Evolutionary conservation across 2,888 invertebrate species (phyloP), one percentile per base, ranked within the genome.

Genomic region (Drosophila neotestacea): DNA sequence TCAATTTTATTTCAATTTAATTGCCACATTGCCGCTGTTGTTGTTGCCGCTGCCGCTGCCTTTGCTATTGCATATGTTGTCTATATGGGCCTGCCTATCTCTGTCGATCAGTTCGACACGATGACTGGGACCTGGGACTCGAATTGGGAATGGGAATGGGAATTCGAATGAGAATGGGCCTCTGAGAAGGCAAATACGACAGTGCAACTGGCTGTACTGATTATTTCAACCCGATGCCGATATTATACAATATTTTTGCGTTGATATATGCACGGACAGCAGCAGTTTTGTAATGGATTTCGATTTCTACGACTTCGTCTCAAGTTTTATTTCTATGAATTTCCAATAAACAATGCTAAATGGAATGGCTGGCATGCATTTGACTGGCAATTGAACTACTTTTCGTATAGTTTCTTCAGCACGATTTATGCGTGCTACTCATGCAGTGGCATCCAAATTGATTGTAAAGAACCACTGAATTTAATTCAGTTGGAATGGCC

Each of bases 1-100:
- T 87, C 85, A 86, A 85, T 84, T 84, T 84, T 84, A 84, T 85
- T 85, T 83, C 84, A 79, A 87, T 87, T 88, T 81, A 82, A 84
- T 84, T 84, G 82, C 81, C 88, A 85, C 77, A 86, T 88, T 87
- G 87, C 85, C 79, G 30, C 85, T 77, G 30, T 32, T 32, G 32
- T 2, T 9, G 10, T 48, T 28, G 56, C 30, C 16, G 7, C 27
- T 38, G 42, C 10, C 30, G 27, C 39, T 50, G 62, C n/a, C 32
- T 36, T 44, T 60, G 59, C 62, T 68, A 60, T 42, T 79, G 73
- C 74, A 70, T 72, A 74, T 72, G 77, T 42, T 65, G 55, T 51
- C 70, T 78, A 67, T 72, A 61, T 75, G 65, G 60, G 72, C 22
- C 74, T 70, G 85, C 73, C 85, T 83, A 84, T 85, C 83, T 81